These are phyloP conservation scores for Amphiura filiformis DNA, from an alignment of 35 echinoderm and acorn worm species.

Conservation along the genomic window DNA sequence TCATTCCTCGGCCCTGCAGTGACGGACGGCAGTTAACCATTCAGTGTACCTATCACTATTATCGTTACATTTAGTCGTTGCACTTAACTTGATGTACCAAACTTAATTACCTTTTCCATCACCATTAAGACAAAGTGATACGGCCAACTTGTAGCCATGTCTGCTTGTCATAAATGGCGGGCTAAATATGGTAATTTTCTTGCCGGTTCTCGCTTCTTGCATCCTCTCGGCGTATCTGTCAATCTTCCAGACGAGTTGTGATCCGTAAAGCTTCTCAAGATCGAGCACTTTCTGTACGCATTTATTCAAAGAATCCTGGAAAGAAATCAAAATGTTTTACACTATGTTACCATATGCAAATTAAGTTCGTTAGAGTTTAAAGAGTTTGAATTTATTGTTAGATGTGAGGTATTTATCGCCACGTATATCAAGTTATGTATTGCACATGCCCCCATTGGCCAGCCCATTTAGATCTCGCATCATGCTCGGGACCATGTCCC, in stretches of 20 bases:
- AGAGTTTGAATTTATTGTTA: too few species aligned
- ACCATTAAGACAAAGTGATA: slow-evolving; percentile 87
- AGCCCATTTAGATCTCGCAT: too few species aligned
- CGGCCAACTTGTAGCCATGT: slow-evolving; percentile 95
- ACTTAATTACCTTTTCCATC: slow-evolving; percentile 88
- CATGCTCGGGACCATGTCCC: too few species aligned
- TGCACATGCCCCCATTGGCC: too few species aligned
- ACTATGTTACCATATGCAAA: neutral
- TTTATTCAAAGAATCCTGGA: slow-evolving; percentile 65
- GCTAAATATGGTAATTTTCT: slow-evolving; percentile 97
- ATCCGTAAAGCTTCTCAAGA: slow-evolving; percentile 95
- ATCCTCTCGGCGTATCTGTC: slow-evolving; percentile 90
- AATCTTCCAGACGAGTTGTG: slow-evolving; percentile 96
- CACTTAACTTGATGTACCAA: neutral
- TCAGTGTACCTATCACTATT: too few species aligned
- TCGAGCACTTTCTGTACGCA: slow-evolving; percentile 93
- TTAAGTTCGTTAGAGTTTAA: too few species aligned
- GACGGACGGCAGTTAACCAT: too few species aligned
- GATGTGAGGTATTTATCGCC: too few species aligned
- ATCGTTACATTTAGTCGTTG: too few species aligned
- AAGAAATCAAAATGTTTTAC: too few species aligned
- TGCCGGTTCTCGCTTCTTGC: slow-evolving; percentile 93
- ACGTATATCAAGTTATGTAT: too few species aligned
- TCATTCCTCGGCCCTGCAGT: neutral
- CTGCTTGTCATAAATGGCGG: slow-evolving; percentile 93